Base-by-base conservation (phyloP, 1,140 invertebrate species). In the Zaprionus capensis region DNA sequence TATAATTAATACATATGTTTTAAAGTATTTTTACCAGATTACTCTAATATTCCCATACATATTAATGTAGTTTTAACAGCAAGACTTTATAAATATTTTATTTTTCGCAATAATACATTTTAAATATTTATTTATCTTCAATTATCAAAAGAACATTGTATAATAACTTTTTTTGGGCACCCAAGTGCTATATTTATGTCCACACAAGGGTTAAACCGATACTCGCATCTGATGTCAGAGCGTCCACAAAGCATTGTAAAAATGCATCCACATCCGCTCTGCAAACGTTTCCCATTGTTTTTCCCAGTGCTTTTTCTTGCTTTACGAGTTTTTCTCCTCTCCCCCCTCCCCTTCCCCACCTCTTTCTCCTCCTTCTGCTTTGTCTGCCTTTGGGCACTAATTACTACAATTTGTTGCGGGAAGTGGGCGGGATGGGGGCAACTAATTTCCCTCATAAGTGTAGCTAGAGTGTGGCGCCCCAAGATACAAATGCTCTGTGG, bases 181-280 rank as follows among this genome's bases (percentile, higher is more conserved):
- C 41, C 41, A 46, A 46, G 41, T 46, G n/a, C 41, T 46, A 17
- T 46, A 46, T 41, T n/a, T 34, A 4, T 12, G 51, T 26, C 24
- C 20, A 68, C 55, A 26, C 31, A 58, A 57, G 80, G 79, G 80
- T 82, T 81, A 71, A 67, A 22, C 46, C n/a, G 2, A 46, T n/a
- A 36, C n/a, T 24, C 36, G 17, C 53, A 63, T 46, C 36, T 57
- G 17, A 44, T 68, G 64, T 58, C 51, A 64, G 65, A 67, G 62
- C 49, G 49, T 61, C 49, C 31, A 24, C 44, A 67, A 44, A 68
- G 46, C 55, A 71, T 63, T 65, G 31, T 61, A 79, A 76, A 81
- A 77, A 80, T 86, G 80, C 83, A 80, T 56, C 26, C 72, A 80
- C 80, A 71, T 86, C 83, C 80, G 82, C 59, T 74, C 41, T 44